Evolutionary conservation across 1,140 invertebrate genomes (phyloP).

Genomic region (Antheraea mylitta): DNA sequence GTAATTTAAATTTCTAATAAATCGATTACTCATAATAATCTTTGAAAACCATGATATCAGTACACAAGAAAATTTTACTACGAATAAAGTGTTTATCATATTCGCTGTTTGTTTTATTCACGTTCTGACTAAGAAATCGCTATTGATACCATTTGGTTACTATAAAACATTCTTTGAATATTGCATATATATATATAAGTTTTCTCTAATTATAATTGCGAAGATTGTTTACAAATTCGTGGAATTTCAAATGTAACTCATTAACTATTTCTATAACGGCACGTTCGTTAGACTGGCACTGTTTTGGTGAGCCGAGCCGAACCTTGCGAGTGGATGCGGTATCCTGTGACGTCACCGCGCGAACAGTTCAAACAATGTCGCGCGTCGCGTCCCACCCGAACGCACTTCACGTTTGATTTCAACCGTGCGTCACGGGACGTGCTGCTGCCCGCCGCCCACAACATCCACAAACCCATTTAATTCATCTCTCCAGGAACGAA

Average conservation of each 20-base stretch:
- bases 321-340: not conserved
- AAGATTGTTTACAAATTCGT: constrained; percentile 40
- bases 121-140: not conserved
- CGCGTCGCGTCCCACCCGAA: constrained; percentile 11
- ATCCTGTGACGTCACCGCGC: constrained; percentile 7
- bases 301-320: constrained; percentile 1
- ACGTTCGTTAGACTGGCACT: constrained; percentile 29
- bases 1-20: too few relatives aligned
- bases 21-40: not conserved
- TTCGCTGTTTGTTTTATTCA: not conserved
- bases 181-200: not conserved
- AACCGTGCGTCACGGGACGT: constrained; percentile 1
- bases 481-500: constrained; percentile 38
- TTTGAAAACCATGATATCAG: not conserved
- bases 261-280: constrained; percentile 44
- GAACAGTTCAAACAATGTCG: not conserved
- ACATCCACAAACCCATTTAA: constrained; percentile 40
- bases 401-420: constrained; percentile 16
- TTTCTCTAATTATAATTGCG: constrained; percentile 2
- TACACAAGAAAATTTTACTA: not conserved
- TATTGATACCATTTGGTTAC: not conserved
- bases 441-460: constrained; percentile 29
- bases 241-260: constrained; percentile 37
- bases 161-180: not conserved
- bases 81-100: not conserved